Evolutionary conservation across 2,888 invertebrate species (phyloP).

Genomic region (Synanthedon myopaeformis): DNA sequence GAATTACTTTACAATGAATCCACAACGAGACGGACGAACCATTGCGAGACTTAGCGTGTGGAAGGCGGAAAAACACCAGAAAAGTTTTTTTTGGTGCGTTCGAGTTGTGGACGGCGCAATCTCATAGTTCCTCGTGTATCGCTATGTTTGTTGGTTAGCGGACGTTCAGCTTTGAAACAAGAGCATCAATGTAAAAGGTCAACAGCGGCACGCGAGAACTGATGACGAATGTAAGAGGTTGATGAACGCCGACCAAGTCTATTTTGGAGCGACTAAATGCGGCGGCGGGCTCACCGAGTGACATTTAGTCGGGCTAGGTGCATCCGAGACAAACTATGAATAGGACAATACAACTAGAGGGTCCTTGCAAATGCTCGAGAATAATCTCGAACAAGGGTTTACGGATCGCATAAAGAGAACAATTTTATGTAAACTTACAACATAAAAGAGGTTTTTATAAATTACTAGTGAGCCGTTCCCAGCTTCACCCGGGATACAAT

Average conservation of each 20-base stretch:
- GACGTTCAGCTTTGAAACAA: conserved; percentile 14
- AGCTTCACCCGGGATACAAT: no score
- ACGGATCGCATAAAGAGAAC: no score
- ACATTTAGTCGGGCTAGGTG: conserved; percentile 64
- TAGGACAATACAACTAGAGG: background rate
- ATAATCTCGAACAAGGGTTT: background rate
- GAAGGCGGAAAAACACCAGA: background rate
- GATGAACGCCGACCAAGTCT: conserved; percentile 59
- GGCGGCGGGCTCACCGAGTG: conserved; percentile 60
- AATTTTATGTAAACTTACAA: no score
- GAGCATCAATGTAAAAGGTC: conserved; percentile 47
- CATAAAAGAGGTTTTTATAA: no score
- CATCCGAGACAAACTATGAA: conserved; percentile 35
- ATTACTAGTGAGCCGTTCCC: no score
- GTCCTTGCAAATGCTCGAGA: background rate
- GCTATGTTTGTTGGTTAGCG: conserved; percentile 18
- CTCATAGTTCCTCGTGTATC: conserved; percentile 14
- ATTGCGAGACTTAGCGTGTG: background rate
- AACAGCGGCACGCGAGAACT: conserved; percentile 25
- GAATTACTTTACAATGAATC: conserved; percentile 25
- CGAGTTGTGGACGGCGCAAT: background rate
- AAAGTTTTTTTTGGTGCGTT: background rate
- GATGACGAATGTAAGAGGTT: conserved; percentile 65
- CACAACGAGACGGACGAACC: background rate
- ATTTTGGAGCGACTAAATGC: conserved; percentile 66